These are phyloP conservation scores for Drepana arcuata DNA, from an alignment of 1,140 invertebrate species.

Conservation along the genomic window DNA sequence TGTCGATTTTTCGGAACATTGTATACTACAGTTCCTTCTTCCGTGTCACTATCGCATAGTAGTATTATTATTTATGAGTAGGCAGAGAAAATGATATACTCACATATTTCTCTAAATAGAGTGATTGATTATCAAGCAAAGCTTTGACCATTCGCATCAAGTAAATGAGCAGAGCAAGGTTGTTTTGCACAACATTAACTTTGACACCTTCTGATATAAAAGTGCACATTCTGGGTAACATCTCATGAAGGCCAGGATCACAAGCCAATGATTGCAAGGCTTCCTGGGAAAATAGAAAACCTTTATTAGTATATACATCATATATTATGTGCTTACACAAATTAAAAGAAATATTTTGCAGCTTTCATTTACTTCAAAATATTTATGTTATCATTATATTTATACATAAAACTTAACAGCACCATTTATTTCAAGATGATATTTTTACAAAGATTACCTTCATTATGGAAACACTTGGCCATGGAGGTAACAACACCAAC, in stretches of 20 bases:
- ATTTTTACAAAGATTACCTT: too few relatives aligned
- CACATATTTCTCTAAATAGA: slow-evolving; percentile 99
- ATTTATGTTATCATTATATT: too few relatives aligned
- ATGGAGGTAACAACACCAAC: too few relatives aligned
- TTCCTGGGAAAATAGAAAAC: slow-evolving; percentile 81
- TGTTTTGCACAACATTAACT: slow-evolving; percentile 98
- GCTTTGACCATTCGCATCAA: slow-evolving; percentile 99
- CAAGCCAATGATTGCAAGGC: slow-evolving; percentile 95
- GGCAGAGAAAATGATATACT: slow-evolving; percentile 24
- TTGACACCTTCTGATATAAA: slow-evolving; percentile 99
- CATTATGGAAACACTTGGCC: too few relatives aligned
- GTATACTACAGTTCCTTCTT: too few relatives aligned
- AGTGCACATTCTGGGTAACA: slow-evolving; percentile 97
- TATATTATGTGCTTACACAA: not conserved
- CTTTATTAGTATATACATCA: slow-evolving; percentile 3
- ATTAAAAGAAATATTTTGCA: not conserved
- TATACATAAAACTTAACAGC: too few relatives aligned
- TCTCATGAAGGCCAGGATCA: slow-evolving; percentile 97
- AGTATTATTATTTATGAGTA: too few relatives aligned
- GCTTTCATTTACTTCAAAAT: too few relatives aligned
- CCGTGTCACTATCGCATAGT: too few relatives aligned
- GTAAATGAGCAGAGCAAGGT: slow-evolving; percentile 97
- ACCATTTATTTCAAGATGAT: too few relatives aligned
- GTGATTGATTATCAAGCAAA: slow-evolving; percentile 93
- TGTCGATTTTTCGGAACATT: too few relatives aligned